Evolutionary conservation across 2,113 vertebrate genomes (phyloP), one percentile per base, ranked within the genome.

Genomic region (Perca schrenkii): DNA sequence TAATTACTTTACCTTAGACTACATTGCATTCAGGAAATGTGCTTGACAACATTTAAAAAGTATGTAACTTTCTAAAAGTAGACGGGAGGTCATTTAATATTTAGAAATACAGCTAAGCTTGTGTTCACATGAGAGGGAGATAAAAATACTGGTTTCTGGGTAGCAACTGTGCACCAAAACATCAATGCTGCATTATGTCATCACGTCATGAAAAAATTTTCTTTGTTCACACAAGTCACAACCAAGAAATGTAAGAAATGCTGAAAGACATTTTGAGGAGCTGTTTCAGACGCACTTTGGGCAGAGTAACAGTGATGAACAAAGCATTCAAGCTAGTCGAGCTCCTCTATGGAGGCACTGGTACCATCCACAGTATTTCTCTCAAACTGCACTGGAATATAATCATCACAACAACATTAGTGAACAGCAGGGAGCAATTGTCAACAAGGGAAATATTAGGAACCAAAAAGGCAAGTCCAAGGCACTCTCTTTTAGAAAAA

Each of bases 81-180:
- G 67, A 85, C 19, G 25, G 58, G 63, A 57, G 50, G 54, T 88
- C 70, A 90, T 93, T 77, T 74, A 86, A 82, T 87, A 91, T 85
- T 88, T 85, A 89, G n/a, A 31, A 77, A 86, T 19, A 63, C 67
- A 82, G 76, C 63, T 53, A 54, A 77, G 77, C n/a, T 63, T 74
- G 65, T 85, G 66, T 80, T 78, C 79, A 77, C 74, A 86, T 21
- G 47, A 71, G 76, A 64, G 21, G 28, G 31, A 80, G 64, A 77
- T 62, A 74, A 81, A 80, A 83, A 67, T 36, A 62, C 46, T 34
- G 4, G 16, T 54, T 34, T 50, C 63, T 67, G 22, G 47, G 69
- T 14, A 60, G 43, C 36, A 52, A 85, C 28, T 57, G 19, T 40
- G 43, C 58, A 60, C 17, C 69, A 70, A 80, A 80, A 74, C 71